Conservation (phyloP, 2,888 invertebrate genomes). For the Chrysolina americana region DNA sequence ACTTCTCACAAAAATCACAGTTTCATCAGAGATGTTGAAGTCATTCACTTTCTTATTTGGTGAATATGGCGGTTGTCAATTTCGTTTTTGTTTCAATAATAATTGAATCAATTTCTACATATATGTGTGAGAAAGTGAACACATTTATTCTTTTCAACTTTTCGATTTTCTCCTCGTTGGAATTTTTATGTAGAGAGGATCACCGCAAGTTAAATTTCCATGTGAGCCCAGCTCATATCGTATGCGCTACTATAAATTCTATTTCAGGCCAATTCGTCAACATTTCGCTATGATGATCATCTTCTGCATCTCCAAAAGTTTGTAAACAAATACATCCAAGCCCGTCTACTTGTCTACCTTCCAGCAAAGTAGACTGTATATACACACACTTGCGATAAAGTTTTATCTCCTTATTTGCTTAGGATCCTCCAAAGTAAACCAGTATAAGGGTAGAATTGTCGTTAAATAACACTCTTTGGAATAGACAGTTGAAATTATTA, state of each 20-base stretch:
- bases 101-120: too few relatives aligned
- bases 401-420: conserved; percentile 31
- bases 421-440: conserved; percentile 22
- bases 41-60: too few relatives aligned
- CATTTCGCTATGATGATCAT: neutral
- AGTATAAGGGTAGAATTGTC: neutral
- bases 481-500: neutral
- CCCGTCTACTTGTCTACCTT: conserved; percentile 15
- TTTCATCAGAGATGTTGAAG: too few relatives aligned
- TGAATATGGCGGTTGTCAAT: too few relatives aligned
- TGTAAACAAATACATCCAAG: conserved; percentile 7
- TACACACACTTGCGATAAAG: conserved; percentile 27
- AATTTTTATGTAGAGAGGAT: too few relatives aligned
- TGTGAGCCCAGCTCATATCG: too few relatives aligned
- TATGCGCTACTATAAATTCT: neutral
- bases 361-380: conserved; percentile 12
- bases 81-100: too few relatives aligned
- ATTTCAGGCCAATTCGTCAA: neutral
- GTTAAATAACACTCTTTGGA: conserved; percentile 5
- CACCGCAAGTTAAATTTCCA: too few relatives aligned
- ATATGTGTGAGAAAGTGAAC: too few relatives aligned
- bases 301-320: neutral
- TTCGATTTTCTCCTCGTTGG: too few relatives aligned
- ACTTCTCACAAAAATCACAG: too few relatives aligned
- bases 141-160: too few relatives aligned